These are phyloP conservation scores for Drosophila seguyi DNA, from an alignment of 1,140 invertebrate species.

Conservation along the genomic window DNA sequence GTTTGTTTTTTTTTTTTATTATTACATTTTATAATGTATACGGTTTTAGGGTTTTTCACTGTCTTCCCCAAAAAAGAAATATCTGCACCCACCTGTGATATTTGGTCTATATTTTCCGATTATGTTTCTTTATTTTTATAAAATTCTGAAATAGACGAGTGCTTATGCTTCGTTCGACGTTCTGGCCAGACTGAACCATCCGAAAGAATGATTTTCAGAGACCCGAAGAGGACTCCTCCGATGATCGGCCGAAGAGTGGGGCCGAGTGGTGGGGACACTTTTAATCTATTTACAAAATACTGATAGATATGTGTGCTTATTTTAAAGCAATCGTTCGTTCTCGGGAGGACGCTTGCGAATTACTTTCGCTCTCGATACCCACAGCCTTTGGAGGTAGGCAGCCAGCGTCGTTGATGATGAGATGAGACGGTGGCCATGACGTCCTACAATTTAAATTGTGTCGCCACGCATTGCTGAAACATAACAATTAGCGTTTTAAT, in stretches of 20 bases:
- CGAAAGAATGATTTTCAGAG: conserved; percentile 49
- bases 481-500: not conserved
- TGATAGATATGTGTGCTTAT: conserved; percentile 51
- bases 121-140: conserved; percentile 43
- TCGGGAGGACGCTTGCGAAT: conserved; percentile 24
- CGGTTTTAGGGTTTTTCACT: not conserved
- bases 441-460: conserved; percentile 50
- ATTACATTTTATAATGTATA: not conserved
- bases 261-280: conserved; percentile 52
- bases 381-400: conserved; percentile 18
- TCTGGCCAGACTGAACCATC: conserved; percentile 58
- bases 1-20: conserved; percentile 13
- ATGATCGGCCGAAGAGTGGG: conserved; percentile 50
- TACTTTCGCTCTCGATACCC: conserved; percentile 62
- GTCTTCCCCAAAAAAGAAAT: not conserved
- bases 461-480: conserved; percentile 32
- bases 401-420: conserved; percentile 2
- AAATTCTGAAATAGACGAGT: conserved; percentile 4
- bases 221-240: conserved; percentile 37
- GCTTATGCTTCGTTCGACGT: conserved; percentile 36
- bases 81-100: conserved; percentile 69
- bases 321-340: conserved; percentile 49
- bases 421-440: conserved; percentile 40
- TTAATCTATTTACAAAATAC: conserved; percentile 77
- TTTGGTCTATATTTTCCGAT: conserved; percentile 47